Base-by-base conservation (phyloP, 2,888 invertebrate species). In the Yponomeuta malinellus region DNA sequence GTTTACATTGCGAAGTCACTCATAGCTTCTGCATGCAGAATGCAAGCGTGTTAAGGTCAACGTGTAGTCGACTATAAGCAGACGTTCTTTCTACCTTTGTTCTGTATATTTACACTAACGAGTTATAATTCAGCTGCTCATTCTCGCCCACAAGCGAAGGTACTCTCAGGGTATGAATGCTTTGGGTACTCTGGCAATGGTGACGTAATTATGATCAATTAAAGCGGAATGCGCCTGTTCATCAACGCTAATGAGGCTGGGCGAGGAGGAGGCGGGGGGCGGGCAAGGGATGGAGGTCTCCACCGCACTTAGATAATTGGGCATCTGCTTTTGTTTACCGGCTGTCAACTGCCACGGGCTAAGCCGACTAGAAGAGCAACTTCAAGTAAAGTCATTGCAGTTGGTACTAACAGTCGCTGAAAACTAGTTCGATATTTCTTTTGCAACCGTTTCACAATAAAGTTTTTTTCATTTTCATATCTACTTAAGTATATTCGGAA, bases 311-410 rank as follows among this genome's bases (percentile, higher is more conserved):
- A 78, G 74, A 75, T 76, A 82, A 84, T 84, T 81, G 82, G 81
- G 79, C 83, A 82, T 83, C 83, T 84, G 83, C 78, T 82, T 82
- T 83, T 81, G 79, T 82, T 81, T 78, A 75, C 75, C 70, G 70
- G 70, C 37, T 67, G 64, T 68, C 68, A 52, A 65, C 15, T 12
- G 12, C 52, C 52, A 59, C 52, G 12, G 4, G 10, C 1, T 59
- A 2, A 12, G 52, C 15, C 3, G 52, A 59, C 52, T 59, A 59
- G 52, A 59, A 59, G 52, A 59, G 15, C 52, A 15, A 15, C 52
- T 59, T 15, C 15, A 59, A 12, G 12, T 59, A 12, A 2, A 15
- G 15, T 3, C 43, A 43, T 43, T 8, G 9, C 43, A 43, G 43
- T 43, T 43, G 8, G 5, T 43, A 43, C 43, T 8, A 43, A 43